Conservation (phyloP, 2,113 vertebrate species). For the Aythya baeri region DNA sequence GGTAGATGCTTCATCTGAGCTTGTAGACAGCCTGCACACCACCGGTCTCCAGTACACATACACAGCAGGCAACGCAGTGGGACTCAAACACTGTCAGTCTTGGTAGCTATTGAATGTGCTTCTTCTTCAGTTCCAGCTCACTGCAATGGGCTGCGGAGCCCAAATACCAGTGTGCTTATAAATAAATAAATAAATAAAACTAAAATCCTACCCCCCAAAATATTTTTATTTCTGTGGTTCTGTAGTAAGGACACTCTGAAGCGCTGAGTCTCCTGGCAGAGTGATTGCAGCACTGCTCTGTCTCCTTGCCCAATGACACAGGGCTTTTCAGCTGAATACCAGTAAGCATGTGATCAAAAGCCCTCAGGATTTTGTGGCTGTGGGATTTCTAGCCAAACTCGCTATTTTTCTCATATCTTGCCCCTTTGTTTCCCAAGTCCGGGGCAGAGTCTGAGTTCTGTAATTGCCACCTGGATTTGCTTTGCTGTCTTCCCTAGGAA, state of each 20-base stretch:
- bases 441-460: conserved; percentile 17
- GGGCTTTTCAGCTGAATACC: background rate
- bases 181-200: background rate
- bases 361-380: background rate
- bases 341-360: conserved; percentile 6
- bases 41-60: background rate
- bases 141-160: background rate
- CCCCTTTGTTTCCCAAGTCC: conserved; percentile 28
- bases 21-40: background rate
- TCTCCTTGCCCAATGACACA: conserved; percentile 56
- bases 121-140: background rate
- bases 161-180: background rate
- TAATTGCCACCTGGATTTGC: conserved; percentile 63
- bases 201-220: background rate
- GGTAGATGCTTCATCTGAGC: background rate
- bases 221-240: background rate
- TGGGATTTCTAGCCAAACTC: conserved; percentile 43
- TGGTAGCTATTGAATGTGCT: background rate
- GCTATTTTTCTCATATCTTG: conserved; percentile 40
- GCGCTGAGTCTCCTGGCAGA: background rate
- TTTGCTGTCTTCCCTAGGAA: conserved; percentile 65
- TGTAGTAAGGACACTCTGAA: background rate
- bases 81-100: background rate
- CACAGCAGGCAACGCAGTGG: background rate
- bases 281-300: background rate